A percentile compares a stretch with the other conserved stretches of the same genome.
These are phyloP conservation scores for Plagodis dolabraria DNA, from an alignment of 2,888 invertebrate species.

Conservation along the genomic window DNA sequence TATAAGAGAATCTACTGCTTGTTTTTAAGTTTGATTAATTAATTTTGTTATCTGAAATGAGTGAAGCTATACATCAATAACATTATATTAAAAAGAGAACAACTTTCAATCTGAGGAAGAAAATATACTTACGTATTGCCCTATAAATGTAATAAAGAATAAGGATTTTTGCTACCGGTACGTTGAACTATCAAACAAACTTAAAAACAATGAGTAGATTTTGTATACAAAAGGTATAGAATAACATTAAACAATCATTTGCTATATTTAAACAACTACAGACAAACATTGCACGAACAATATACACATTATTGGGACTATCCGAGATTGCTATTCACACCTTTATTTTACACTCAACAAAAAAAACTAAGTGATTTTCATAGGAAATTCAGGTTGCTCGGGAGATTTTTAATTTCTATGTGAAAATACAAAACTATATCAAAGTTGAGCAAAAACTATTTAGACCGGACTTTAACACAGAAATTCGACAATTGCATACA, in stretches of 20 bases:
- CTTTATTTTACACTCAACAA: background rate
- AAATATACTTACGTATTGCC: too few species aligned
- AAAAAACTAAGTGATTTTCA: too few species aligned
- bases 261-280: slow-evolving; percentile 57
- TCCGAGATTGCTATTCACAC: slow-evolving; percentile 48
- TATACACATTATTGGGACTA: slow-evolving; percentile 58
- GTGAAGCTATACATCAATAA: too few species aligned
- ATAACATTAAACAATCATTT: slow-evolving; percentile 38
- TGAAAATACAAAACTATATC: background rate
- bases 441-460: background rate
- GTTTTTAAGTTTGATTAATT: background rate
- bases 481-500: background rate
- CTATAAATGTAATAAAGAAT: too few species aligned
- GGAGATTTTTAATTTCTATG: too few species aligned
- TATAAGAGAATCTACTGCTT: background rate
- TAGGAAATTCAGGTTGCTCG: too few species aligned
- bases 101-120: too few species aligned
- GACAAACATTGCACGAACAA: slow-evolving; percentile 72
- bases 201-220: slow-evolving; percentile 22
- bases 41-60: background rate
- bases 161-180: too few species aligned
- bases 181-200: background rate
- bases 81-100: too few species aligned
- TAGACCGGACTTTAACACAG: background rate
- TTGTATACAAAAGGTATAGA: slow-evolving; percentile 29